Evolutionary conservation across 2,797 vertebrate genomes (phyloP).

Genomic region (Danio albolineatus): DNA sequence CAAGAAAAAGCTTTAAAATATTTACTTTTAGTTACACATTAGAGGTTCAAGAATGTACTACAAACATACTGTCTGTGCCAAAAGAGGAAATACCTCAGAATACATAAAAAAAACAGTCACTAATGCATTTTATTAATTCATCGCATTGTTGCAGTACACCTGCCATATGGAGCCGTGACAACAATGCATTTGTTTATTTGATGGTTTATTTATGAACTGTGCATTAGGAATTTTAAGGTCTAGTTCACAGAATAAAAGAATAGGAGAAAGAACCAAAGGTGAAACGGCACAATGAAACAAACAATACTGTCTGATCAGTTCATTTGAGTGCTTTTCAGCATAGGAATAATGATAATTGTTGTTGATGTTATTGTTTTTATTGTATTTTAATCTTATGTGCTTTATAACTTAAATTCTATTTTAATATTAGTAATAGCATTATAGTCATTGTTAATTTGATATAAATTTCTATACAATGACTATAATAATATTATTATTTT

Average conservation of each 20-base stretch:
- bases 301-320: not conserved
- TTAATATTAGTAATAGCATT: no score
- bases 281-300: not conserved
- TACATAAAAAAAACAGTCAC: not conserved
- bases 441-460: no score
- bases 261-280: not conserved
- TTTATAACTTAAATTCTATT: no score
- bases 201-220: constrained; percentile 31
- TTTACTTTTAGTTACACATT: constrained; percentile 1
- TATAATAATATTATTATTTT: no score
- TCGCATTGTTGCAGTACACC: not conserved
- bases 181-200: constrained; percentile 20
- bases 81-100: not conserved
- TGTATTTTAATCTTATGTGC: not conserved
- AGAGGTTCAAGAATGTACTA: not conserved
- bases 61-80: not conserved
- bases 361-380: no score
- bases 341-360: no score
- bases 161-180: not conserved
- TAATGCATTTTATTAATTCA: constrained; percentile 24
- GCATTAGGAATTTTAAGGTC: constrained; percentile 30
- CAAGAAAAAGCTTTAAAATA: constrained; percentile 37
- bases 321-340: not conserved
- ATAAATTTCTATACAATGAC: no score
- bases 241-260: not conserved